Evolutionary conservation across 1,140 invertebrate species (phyloP), one percentile per base, ranked within the genome.

Genomic region (Vollenhovia emeryi): DNA sequence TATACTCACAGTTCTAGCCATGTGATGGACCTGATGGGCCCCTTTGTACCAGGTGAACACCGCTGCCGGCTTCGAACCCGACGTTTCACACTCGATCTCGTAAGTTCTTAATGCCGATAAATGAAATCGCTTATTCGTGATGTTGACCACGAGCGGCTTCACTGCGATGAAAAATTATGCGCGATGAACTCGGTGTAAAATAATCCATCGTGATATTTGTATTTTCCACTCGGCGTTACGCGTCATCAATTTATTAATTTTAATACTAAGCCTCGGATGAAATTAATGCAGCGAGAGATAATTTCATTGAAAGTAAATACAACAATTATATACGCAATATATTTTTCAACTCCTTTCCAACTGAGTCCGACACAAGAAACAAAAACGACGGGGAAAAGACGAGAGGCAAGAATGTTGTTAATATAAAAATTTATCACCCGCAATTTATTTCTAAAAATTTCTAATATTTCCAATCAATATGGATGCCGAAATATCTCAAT

Each of bases 41-140:
- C 97, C 97, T 92, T 98, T 98, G 97, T 97, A 98, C 96, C 96
- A 96, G 15, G 97, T 97, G 89, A 98, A 97, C n/a, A 96, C 95
- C 6, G 98, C 97, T 87, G 97, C 96, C 0, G 98, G 98, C 80
- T 97, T 95, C 0, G 98, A 98, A 55, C 98, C 98, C 0, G 96
- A 96, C 57, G 97, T 97, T 87, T 96, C 96, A 92, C 98, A 98
- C 91, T 98, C 97, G 40, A 98, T 96, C 87, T 98, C 97, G 91
- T 98, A 98, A 64, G 97, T 95, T 91, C 96, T 97, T 24, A 92
- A 60, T 13, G 93, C 93, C n/a, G 91, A 92, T 9, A 94, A 83
- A 76, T 93, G 87, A 6, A 27, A 66, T 57, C 82, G 43, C 76
- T 94, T 94, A 52, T 92, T 94, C 27, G 91, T 93, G n/a, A 94